Conservation (phyloP, 1,140 invertebrate genomes). For the Lordiphosa stackelbergi region DNA sequence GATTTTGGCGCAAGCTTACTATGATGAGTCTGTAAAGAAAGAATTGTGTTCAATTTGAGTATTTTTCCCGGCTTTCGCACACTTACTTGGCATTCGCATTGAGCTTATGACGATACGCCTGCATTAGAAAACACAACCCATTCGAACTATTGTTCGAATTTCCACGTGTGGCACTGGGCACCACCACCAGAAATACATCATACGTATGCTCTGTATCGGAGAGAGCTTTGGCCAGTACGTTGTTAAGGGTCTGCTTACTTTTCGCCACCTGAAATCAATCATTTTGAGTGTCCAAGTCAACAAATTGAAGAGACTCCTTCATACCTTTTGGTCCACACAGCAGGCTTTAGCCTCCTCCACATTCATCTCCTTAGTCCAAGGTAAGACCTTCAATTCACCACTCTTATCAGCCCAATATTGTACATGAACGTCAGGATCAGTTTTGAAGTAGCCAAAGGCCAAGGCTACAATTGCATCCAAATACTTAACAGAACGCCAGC, state of each 20-base stretch:
- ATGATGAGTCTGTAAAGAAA: slow-evolving; percentile 51
- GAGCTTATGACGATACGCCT: slow-evolving; percentile 54
- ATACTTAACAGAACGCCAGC: slow-evolving; percentile 37
- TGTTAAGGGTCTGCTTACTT: slow-evolving; percentile 44
- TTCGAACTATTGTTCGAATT: slow-evolving; percentile 53
- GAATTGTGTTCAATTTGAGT: neutral
- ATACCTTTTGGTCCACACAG: slow-evolving; percentile 39
- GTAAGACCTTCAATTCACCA: slow-evolving; percentile 34
- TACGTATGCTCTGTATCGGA: slow-evolving; percentile 26
- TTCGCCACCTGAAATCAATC: slow-evolving; percentile 31
- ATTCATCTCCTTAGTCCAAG: slow-evolving; percentile 47
- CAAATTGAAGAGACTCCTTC: too few relatives aligned
- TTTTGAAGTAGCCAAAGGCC: slow-evolving; percentile 64
- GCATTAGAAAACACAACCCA: slow-evolving; percentile 30
- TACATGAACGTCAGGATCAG: slow-evolving; percentile 46
- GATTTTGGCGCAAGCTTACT: slow-evolving; percentile 46
- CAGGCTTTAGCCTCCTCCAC: slow-evolving; percentile 40
- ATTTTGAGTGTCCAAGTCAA: too few relatives aligned
- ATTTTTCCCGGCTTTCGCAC: neutral
- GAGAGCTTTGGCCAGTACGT: slow-evolving; percentile 40
- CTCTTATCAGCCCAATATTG: slow-evolving; percentile 47
- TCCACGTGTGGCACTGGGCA: slow-evolving; percentile 57
- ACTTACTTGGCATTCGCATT: slow-evolving; percentile 64
- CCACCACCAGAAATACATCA: slow-evolving; percentile 65
- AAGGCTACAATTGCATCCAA: slow-evolving; percentile 58